Percentiles rank a stretch among this genome's conserved stretches.
These are phyloP conservation scores for Dendrocopos noguchii DNA, from an alignment of 2,113 vertebrate species.

Conservation along the genomic window DNA sequence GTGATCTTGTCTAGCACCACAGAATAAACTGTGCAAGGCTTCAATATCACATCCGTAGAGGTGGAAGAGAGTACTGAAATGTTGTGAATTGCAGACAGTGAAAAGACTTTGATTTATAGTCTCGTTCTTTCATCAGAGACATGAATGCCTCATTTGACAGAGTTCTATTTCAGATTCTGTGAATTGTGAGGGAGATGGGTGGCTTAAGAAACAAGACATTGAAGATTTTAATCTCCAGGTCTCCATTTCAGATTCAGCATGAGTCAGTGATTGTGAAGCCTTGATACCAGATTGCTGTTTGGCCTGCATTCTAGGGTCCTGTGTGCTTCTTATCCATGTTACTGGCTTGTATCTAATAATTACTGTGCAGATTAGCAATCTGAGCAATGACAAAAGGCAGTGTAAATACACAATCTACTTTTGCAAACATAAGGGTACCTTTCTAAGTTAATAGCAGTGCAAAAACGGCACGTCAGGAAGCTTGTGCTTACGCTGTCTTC, in stretches of 20 bases:
- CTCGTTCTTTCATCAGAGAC: slow-evolving; percentile 10
- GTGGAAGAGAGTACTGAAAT: not conserved
- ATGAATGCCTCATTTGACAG: slow-evolving; percentile 31
- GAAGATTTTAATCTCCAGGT: not conserved
- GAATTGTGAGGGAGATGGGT: slow-evolving; percentile 11
- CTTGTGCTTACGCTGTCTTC: not conserved
- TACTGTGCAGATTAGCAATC: not conserved
- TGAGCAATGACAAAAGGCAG: not conserved
- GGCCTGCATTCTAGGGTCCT: not conserved
- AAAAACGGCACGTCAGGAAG: not conserved
- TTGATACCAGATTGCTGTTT: not conserved
- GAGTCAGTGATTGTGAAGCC: not conserved
- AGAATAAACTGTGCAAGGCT: not conserved
- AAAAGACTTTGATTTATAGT: slow-evolving; percentile 27
- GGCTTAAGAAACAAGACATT: not conserved
- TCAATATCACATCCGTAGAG: not conserved
- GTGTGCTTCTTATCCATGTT: not conserved
- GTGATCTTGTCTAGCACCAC: not conserved
- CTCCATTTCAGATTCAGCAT: not conserved
- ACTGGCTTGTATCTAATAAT: not conserved
- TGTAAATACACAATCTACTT: not conserved
- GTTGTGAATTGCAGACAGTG: not conserved
- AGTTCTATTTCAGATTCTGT: slow-evolving; percentile 23
- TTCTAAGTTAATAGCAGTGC: not conserved
- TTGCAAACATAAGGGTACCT: not conserved